A percentile compares a stretch with the other conserved stretches of the same genome.
These are phyloP conservation scores for Anabas testudineus DNA, from an alignment of 2,797 vertebrate genomes.

Conservation along the genomic window DNA sequence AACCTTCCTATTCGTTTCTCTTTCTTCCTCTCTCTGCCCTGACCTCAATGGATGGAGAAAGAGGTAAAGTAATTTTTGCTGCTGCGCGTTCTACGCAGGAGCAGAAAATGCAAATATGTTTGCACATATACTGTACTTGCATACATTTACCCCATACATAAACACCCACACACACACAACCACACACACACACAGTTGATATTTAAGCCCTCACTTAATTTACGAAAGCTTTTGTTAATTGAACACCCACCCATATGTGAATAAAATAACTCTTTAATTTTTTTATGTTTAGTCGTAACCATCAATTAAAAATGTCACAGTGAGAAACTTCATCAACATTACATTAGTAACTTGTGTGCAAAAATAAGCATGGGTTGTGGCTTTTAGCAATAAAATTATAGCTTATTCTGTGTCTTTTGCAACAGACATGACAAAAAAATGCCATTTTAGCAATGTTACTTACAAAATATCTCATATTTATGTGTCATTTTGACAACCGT, in stretches of 20 bases:
- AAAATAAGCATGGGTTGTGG: neutral
- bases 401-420: neutral
- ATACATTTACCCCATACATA: neutral
- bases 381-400: slow-evolving; percentile 3
- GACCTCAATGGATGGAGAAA: slow-evolving; percentile 18
- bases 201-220: neutral
- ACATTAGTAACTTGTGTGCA: slow-evolving; percentile 4
- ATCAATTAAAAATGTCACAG: neutral
- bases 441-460: neutral
- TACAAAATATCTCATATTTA: neutral
- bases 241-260: neutral
- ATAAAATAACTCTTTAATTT: slow-evolving; percentile 7
- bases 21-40: slow-evolving; percentile 1
- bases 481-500: neutral
- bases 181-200: neutral
- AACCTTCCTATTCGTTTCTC: slow-evolving; percentile 6
- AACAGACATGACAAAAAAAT: no score
- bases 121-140: neutral
- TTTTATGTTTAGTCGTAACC: neutral
- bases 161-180: neutral
- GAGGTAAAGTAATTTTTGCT: neutral
- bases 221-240: slow-evolving; percentile 13
- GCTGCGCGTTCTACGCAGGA: slow-evolving; percentile 31
- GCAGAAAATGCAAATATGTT: slow-evolving; percentile 27
- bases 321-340: slow-evolving; percentile 2